Evolutionary conservation across 35 echinoderm and acorn worm species (phyloP).

Genomic region (Heliocidaris tuberculata): DNA sequence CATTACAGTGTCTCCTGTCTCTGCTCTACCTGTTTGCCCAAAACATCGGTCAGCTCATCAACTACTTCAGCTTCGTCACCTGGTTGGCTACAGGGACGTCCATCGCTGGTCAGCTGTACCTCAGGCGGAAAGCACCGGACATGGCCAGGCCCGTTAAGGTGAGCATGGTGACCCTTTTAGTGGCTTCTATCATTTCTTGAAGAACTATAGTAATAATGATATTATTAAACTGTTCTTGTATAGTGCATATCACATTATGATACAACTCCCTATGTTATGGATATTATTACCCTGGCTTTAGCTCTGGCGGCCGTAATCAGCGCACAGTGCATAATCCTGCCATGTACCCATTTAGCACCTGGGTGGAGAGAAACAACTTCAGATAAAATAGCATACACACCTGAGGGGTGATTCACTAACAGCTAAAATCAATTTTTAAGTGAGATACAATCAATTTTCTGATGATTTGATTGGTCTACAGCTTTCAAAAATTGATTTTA

Average conservation of each 20-base stretch:
- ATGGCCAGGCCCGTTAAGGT: slow-evolving; percentile 89
- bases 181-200: neutral
- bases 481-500: no score
- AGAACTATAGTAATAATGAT: neutral
- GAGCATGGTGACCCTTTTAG: neutral
- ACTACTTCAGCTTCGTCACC: slow-evolving; percentile 97
- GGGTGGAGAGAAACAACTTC: no score
- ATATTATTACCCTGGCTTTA: no score
- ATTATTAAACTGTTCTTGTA: neutral
- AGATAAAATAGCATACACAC: neutral
- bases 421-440: no score
- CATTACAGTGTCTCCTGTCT: slow-evolving; percentile 75
- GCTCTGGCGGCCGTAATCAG: no score
- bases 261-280: no score
- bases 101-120: slow-evolving; percentile 74
- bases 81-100: slow-evolving; percentile 84
- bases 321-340: no score
- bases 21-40: slow-evolving; percentile 81
- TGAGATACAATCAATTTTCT: no score
- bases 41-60: slow-evolving; percentile 93
- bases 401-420: no score
- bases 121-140: slow-evolving; percentile 75
- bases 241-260: no score
- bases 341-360: no score
- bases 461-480: no score